Base-by-base conservation (phyloP, 2,113 vertebrate genomes). In the Eulemur rufifrons region DNA sequence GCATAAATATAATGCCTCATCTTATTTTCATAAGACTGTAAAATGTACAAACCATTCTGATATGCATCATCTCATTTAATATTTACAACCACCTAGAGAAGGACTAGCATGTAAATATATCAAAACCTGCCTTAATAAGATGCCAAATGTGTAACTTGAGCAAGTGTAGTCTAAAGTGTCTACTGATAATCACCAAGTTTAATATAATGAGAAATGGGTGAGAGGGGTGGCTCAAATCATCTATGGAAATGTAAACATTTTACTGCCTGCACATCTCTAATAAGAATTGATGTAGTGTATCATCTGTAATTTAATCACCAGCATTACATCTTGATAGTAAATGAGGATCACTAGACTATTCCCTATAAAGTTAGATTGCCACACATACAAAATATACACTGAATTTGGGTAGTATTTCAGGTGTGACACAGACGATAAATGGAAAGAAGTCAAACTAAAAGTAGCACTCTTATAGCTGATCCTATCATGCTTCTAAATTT, bases 271-370 rank as follows among this genome's bases (percentile, higher is more conserved):
- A 94, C 96, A 98, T 97, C 95, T 98, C 97, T 98, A 98, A 98
- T 98, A 98, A 98, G 98, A 98, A 98, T 97, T 98, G 98, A 99
- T 98, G 98, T 98, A 97, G 93, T 98, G 96, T 98, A 98, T 98
- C 98, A 97, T 98, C 98, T 98, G 96, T 98, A 98, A 99, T 98
- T 98, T 98, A 98, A 98, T 99, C 98, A 98, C 92, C 94, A 96
- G 61, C 89, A 93, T 98, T 98, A 98, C 95, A 98, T 98, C 98
- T 98, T 98, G 98, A 98, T 98, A 98, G 96, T 93, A 97, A 98
- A 98, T 6, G 74, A 97, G 95, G 74, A 96, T 98, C 96, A 96
- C 95, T 98, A 97, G 92, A 96, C 91, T 97, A 97, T 97, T 97
- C 54, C 27, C 96, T 98, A 97, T 94, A 95, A 98, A 98, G 97